Base-by-base conservation (phyloP, 2,797 vertebrate species). In the Pipistrellus pipistrellus region DNA sequence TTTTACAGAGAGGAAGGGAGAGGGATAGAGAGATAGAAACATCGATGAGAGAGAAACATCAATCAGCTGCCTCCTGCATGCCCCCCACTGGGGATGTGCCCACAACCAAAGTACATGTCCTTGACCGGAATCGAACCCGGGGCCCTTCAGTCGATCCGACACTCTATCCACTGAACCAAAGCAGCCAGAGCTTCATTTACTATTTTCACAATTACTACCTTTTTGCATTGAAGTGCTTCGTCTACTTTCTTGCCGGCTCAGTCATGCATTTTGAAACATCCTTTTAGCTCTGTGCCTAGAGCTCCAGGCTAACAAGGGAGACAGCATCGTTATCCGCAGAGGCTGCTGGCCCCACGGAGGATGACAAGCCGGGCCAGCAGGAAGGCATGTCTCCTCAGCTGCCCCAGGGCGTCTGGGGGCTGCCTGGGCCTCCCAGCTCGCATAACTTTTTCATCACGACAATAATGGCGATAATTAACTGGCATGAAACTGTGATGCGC, bases 381-480 rank as follows among this genome's bases (percentile, higher is more conserved):
- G 6, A 21, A 20, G 35, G 20, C 0, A 0, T 9, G 23, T 4
- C 25, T 59, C 57, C 25, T 23, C 82, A 71, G 82, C 27, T 75
- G 55, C 76, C 46, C 51, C 0, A 4, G 2, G 48, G 51, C 0
- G 0, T 10, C 18, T 4, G 0, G 0, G 51, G 25, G 66, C 66
- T 90, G 68, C 75, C 81, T 2, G 20, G 66, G 55, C 69, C 88
- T 25, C 55, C 23, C 25, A 41, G 21, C 35, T 90, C 93, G 82
- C 69, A 17, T 66, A 64, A n/a, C 77, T 86, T 86, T 90, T 93
- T 83, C 83, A 38, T 46, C 17, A 90, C 62, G 85, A 69, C 30
- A 30, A 23, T 91, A 92, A 95, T 97, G 77, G 94, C 51, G 90
- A 6, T 94, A 85, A 96, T 96, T 95, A 97, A 53, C 88, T 51